Evolutionary conservation across 2,113 vertebrate genomes (phyloP), one percentile per base, ranked within the genome.

Genomic region (Catagonus wagneri): DNA sequence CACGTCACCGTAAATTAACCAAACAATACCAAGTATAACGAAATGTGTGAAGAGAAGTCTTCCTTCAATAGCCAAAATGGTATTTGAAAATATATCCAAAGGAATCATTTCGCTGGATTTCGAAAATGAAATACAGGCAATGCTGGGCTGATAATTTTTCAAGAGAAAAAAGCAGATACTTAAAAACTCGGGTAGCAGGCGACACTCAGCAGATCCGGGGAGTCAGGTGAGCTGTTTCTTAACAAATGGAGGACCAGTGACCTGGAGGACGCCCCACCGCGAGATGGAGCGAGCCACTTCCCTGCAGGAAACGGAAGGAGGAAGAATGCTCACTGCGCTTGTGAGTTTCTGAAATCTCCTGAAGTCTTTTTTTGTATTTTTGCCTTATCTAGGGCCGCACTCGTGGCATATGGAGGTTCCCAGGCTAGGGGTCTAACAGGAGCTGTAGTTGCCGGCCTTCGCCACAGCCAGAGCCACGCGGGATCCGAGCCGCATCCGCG

Each of bases 221-320:
- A 58, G 4, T 25, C 16, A 16, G 2, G 22, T 7, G 61, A 32
- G 11, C 14, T 4, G 7, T 44, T 32, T 20, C 22, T 16, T n/a
- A 23, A 50, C 8, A 68, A 68, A 56, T 7, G 16, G 54, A 63
- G 60, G 63, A 39, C 25, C 50, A 9, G 78, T 1, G 20, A 10
- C 27, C 13, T 2, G 0, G 23, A 14, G 61, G 36, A 10, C 32
- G 32, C 60, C 1, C 7, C 13, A 17, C 2, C 2, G 15, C 0
- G 52, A 56, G 9, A 10, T 1, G 17, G 32, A 19, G 5, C 1
- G 22, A 39, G 68, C 44, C 1, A 52, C 61, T 58, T 63, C 4
- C 13, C 50, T 83, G 66, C 7, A 65, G 50, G 74, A 71, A 65
- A 79, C 0, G 20, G 29, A n/a, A 56, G 1, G 27, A 50, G n/a